Conservation (phyloP, 1,140 invertebrate species). For the Eulimnadia texana region DNA sequence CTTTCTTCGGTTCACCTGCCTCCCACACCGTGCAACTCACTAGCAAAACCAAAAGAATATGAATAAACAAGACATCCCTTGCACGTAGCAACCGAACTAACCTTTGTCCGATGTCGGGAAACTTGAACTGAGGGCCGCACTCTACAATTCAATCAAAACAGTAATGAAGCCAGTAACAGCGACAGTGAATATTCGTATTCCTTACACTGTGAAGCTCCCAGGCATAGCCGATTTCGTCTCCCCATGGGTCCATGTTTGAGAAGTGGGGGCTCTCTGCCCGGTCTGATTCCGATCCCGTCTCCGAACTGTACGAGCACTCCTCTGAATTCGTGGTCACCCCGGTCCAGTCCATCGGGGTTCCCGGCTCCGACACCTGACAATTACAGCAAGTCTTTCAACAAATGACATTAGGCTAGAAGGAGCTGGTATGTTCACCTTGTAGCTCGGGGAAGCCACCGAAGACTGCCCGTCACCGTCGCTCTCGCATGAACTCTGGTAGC, state of each 20-base stretch:
- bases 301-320: constrained; percentile 55
- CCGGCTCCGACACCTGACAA: constrained; percentile 5
- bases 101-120: constrained; percentile 17
- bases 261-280: constrained; percentile 13
- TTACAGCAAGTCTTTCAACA: too few species aligned
- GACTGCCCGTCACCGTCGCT: constrained; percentile 21
- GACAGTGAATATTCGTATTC: background rate
- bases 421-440: constrained; percentile 19
- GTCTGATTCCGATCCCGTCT: constrained; percentile 24
- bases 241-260: constrained; percentile 29
- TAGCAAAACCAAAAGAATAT: constrained; percentile 26
- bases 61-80: constrained; percentile 16
- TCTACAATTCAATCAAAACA: background rate
- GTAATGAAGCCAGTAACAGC: constrained; percentile 8
- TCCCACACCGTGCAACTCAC: constrained; percentile 93
- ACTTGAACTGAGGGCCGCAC: background rate
- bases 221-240: constrained; percentile 44
- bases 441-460: constrained; percentile 14
- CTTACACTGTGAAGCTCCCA: constrained; percentile 53
- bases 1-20: constrained; percentile 70
- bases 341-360: constrained; percentile 51
- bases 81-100: constrained; percentile 11
- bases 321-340: constrained; percentile 71
- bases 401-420: background rate
- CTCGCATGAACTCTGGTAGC: constrained; percentile 26